Evolutionary conservation across 2,113 vertebrate genomes (phyloP), one percentile per base, ranked within the genome.

Genomic region (Shinisaurus crocodilurus): DNA sequence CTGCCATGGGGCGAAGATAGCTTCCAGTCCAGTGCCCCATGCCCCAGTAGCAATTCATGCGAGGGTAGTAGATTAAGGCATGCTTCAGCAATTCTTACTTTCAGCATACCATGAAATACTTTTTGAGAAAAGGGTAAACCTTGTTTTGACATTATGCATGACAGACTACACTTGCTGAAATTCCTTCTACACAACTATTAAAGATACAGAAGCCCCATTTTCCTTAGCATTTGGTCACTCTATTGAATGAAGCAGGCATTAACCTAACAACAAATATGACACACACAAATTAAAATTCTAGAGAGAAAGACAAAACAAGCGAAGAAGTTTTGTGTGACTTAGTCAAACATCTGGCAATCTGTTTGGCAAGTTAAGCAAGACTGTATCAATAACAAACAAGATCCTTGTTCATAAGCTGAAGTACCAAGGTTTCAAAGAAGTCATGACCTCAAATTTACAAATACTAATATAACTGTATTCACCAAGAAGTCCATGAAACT

Each of bases 321-420:
- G 50, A 69, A 37, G 0, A 48, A 50, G 45, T 63, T 60, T 25
- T 27, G 90, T 72, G 8, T 79, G 10, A 27, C 37, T 18, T 63
- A 70, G 25, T 40, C 63, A 88, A 40, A 1, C 10, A 12, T 18
- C 29, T 70, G 32, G 76, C 32, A 40, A 7, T 77, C 54, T 18
- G 0, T 6, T 7, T 76, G 82, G 7, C 25, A 8, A 12, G 43
- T 40, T 72, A 2, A 60, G 18, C 80, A 86, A 90, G 7, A 48
- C 48, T 60, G 87, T 45, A 0, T 13, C 70, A 79, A 81, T 16
- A 9, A 72, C 40, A 40, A 48, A 1, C 18, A 8, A 80, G 23
- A 18, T 89, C 83, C 34, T 67, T 37, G 8, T 67, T 85, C 40
- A 69, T 63, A 50, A 83, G 63, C 25, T 90, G 85, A 92, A 18